phyloP scores from a whole-genome alignment of 2,113 vertebrate genomes.

The Centropristis striata region DNA sequence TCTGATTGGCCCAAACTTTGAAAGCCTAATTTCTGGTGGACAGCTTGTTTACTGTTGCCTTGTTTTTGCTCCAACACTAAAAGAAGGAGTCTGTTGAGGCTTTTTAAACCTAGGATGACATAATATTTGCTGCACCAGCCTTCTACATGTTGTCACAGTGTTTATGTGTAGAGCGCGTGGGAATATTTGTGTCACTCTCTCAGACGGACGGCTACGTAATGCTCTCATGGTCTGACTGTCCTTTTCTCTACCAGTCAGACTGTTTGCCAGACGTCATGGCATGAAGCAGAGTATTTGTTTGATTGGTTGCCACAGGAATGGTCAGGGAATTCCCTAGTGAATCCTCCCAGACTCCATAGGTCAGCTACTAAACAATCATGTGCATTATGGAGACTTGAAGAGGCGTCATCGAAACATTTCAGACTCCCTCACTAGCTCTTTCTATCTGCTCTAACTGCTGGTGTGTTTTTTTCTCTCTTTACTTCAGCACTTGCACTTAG shows the following conservation, averaged over 20 bases:
- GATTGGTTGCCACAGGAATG: constrained; percentile 53
- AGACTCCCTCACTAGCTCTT: constrained; percentile 24
- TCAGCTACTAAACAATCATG: constrained; percentile 43
- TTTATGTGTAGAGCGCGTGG: neutral
- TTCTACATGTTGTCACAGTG: neutral
- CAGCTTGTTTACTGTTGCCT: constrained; percentile 2
- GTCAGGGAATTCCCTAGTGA: constrained; percentile 40
- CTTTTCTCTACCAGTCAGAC: neutral
- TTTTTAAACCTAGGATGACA: neutral
- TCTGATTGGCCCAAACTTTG: too few relatives aligned
- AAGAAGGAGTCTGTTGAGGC: neutral
- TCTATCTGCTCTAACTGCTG: constrained; percentile 6
- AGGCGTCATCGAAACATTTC: constrained; percentile 41
- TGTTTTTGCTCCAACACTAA: neutral
- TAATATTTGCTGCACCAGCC: constrained; percentile 10
- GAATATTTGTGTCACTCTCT: constrained; percentile 4
- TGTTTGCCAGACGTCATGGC: constrained; percentile 6
- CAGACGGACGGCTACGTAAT: constrained; percentile 13
- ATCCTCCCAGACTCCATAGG: constrained; percentile 6
- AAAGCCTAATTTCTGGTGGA: neutral
- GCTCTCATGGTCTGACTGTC: constrained; percentile 16
- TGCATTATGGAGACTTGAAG: constrained; percentile 29
- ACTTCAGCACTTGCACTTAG: constrained; percentile 13
- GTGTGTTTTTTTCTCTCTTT: neutral
- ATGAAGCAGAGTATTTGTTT: constrained; percentile 44